Percentiles rank a stretch among this genome's conserved stretches.
Evolutionary conservation across 2,797 vertebrate genomes (phyloP).

Genomic region (Hippoglossus hippoglossus): DNA sequence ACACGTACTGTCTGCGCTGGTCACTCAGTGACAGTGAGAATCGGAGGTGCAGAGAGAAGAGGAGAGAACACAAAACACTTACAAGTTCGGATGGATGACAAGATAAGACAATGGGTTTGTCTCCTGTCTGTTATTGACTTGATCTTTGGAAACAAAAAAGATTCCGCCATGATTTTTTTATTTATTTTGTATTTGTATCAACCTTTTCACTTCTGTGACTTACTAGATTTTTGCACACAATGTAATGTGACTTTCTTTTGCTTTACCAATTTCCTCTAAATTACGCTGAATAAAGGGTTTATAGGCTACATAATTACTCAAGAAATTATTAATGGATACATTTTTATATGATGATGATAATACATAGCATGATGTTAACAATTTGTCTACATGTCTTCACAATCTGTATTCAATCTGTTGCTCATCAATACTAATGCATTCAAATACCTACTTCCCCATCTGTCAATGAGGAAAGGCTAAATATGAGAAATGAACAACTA

Average conservation of each 20-base stretch:
- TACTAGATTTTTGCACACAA: background rate
- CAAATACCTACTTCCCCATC: background rate
- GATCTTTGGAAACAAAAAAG: too few relatives aligned
- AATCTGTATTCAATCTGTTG: background rate
- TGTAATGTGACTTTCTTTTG: background rate
- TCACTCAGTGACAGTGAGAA: slow-evolving; percentile 29
- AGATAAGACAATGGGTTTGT: slow-evolving; percentile 40
- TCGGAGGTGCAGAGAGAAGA: slow-evolving; percentile 46
- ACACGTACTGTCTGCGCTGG: slow-evolving; percentile 53
- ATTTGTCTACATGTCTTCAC: background rate
- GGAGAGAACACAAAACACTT: slow-evolving; percentile 50
- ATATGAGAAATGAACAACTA: too few relatives aligned
- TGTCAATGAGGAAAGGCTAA: background rate
- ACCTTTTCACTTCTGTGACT: background rate
- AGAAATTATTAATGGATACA: too few relatives aligned
- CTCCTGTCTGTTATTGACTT: background rate
- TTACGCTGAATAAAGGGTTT: background rate
- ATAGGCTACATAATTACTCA: background rate
- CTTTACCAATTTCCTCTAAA: background rate
- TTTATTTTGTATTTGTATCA: too few relatives aligned
- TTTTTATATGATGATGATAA: background rate
- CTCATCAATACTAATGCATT: background rate
- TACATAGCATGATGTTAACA: background rate
- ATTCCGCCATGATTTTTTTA: too few relatives aligned
- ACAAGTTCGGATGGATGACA: slow-evolving; percentile 65